Evolutionary conservation across 1,140 invertebrate species (phyloP).

Genomic region (Bombyx mandarina): DNA sequence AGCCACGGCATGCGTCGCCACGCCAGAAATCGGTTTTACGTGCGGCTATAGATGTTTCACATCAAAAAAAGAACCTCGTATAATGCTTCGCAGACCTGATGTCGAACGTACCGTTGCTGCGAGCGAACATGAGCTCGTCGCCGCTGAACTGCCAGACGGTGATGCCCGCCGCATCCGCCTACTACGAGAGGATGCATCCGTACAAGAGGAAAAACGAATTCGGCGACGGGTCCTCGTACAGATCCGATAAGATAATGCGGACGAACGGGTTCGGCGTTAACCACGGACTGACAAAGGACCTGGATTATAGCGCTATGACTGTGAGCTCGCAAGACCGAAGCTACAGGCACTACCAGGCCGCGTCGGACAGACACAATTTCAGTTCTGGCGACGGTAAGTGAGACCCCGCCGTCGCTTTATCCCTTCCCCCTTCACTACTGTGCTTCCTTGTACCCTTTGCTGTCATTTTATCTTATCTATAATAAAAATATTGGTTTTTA

Average conservation of each 20-base stretch:
- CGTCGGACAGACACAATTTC: conserved; percentile 45
- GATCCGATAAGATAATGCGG: conserved; percentile 59
- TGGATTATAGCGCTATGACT: conserved; percentile 38
- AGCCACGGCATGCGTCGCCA: too few species aligned
- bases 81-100: conserved; percentile 43
- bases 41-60: too few species aligned
- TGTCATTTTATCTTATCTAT: conserved; percentile 15
- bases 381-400: conserved; percentile 55
- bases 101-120: conserved; percentile 51
- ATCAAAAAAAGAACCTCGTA: too few species aligned
- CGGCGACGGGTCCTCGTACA: conserved; percentile 41
- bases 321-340: conserved; percentile 30
- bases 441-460: conserved; percentile 35
- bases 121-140: conserved; percentile 36
- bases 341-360: conserved; percentile 38
- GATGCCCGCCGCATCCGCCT: conserved; percentile 44
- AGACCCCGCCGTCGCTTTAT: too few species aligned
- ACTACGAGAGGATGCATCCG: conserved; percentile 48
- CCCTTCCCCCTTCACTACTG: conserved; percentile 10
- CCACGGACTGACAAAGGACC: conserved; percentile 38
- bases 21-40: too few species aligned
- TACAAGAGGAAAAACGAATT: conserved; percentile 62
- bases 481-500: conserved; percentile 13
- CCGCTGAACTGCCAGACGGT: conserved; percentile 40
- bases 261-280: conserved; percentile 45